Base-by-base conservation (phyloP, 2,113 vertebrate species). In the Chlorodrepanis virens region DNA sequence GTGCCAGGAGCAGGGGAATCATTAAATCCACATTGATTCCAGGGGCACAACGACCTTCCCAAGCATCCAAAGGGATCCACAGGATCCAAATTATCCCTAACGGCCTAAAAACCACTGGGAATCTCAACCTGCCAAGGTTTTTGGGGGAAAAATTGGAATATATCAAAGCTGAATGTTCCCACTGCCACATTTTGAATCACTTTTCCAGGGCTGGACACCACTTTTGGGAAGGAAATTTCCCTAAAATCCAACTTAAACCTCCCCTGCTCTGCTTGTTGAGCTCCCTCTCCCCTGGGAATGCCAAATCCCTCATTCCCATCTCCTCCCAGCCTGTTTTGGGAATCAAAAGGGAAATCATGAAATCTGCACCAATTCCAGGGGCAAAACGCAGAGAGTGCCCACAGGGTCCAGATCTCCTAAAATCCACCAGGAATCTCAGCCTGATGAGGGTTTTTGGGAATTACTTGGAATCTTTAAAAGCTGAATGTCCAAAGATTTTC, bases 391-490 rank as follows among this genome's bases (percentile, higher is more conserved):
- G 47, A 72, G 63, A 25, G 9, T n/a, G 9, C 3, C 65, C 65
- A 42, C 45, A 12, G 67, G 20, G 60, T 42, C 54, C 77, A 18
- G 52, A 35, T 12, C 27, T 5, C 25, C 5, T 8, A 3, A 14
- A 57, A 61, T 9, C 16, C 40, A 14, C 8, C 2, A 4, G 21
- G 40, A 86, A 18, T 37, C 39, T 79, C 81, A 68, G 7, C 27
- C 37, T 60, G 59, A 6, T 0, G 0, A 64, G 40, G 23, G 2
- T 13, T 47, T 44, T 27, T 19, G 25, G 31, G 22, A 52, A 63
- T 50, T 5, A 39, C 28, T 2, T 47, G n/a, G 69, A 40, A 47
- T 16, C 4, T 28, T 7, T 23, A 22, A n/a, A 74, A 71, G 31
- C 31, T 53, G 37, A 8, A 23, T 33, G 17, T 12, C 45, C 37